Percentiles rank a stretch among this genome's conserved stretches.
phyloP scores from a whole-genome alignment of 2,113 vertebrate species.

The Muntiacus reevesi region DNA sequence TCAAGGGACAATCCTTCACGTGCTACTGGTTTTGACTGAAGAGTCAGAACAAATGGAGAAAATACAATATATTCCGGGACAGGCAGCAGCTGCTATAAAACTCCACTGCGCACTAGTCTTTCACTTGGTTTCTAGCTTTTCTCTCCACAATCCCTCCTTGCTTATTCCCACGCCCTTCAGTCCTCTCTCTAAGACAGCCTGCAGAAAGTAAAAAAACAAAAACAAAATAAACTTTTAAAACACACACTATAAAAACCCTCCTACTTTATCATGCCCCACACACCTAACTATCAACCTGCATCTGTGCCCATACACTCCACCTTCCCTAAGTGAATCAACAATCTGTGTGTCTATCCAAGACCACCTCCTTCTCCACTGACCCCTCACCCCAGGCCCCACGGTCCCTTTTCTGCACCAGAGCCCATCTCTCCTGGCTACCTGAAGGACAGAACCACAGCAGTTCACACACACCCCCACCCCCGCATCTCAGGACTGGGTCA shows the following conservation, averaged over 20 bases:
- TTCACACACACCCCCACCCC: fast-evolving
- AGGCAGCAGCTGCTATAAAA: neutral
- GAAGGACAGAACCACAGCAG: neutral
- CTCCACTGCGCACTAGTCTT: neutral
- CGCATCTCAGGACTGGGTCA: neutral
- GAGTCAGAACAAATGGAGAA: neutral
- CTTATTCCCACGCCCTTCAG: neutral
- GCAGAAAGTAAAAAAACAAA: neutral
- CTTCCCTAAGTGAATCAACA: neutral
- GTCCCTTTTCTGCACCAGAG: neutral
- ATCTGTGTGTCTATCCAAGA: neutral
- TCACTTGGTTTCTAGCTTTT: neutral
- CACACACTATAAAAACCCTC: neutral
- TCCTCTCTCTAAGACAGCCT: neutral
- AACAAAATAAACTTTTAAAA: neutral
- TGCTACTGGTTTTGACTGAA: neutral
- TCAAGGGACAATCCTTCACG: neutral
- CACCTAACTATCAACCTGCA: neutral
- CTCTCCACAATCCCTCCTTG: neutral
- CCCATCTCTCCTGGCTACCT: neutral
- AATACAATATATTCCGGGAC: neutral
- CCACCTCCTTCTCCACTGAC: neutral
- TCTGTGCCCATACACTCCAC: neutral
- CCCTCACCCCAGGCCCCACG: fast-evolving
- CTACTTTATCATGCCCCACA: neutral